Conservation (phyloP, 2,888 invertebrate species). For the Ophioninae sp. region DNA sequence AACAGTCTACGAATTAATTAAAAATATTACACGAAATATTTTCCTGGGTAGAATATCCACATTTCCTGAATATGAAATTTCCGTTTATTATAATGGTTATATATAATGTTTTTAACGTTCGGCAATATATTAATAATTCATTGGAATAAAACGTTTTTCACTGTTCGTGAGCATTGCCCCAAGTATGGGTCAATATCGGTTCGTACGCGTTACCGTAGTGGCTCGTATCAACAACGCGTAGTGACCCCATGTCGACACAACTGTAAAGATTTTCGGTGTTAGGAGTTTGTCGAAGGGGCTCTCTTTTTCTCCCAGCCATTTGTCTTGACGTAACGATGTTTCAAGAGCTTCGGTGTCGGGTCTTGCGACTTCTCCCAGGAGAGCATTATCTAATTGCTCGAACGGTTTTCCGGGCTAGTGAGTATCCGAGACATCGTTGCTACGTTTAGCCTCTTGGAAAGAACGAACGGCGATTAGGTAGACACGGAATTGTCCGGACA, state of each 20-base stretch:
- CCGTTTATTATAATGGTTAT: no score
- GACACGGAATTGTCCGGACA: background rate
- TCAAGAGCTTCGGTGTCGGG: background rate
- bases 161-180: no score
- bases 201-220: background rate
- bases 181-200: background rate
- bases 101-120: no score
- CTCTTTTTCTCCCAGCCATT: conserved; percentile 54
- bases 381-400: conserved; percentile 74
- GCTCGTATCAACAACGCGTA: background rate
- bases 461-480: background rate
- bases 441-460: background rate
- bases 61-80: no score
- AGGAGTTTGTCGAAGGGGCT: background rate
- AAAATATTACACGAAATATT: no score
- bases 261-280: background rate
- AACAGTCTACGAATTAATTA: no score
- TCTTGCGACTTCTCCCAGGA: conserved; percentile 58
- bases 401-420: conserved; percentile 68
- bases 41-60: no score
- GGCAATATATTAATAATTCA: no score
- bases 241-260: background rate
- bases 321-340: conserved; percentile 62
- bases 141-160: no score
- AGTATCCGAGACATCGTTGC: conserved; percentile 53